phyloP scores from a whole-genome alignment of 2,797 vertebrate species.

The Vireo griseus region DNA sequence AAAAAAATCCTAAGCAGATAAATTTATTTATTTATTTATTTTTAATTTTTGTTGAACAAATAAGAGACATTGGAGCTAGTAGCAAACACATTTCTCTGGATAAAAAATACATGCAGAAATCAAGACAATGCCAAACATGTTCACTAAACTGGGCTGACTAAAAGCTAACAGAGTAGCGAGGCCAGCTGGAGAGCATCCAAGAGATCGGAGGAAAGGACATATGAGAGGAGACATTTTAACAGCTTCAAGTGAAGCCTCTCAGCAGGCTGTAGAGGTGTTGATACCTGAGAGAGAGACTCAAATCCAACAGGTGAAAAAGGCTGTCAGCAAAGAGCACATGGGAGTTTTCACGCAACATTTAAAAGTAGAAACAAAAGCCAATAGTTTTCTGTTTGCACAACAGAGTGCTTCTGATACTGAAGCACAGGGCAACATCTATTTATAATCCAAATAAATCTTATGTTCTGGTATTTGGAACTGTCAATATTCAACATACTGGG shows the following conservation, averaged over 20 bases:
- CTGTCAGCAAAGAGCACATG: not conserved
- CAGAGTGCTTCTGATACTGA: conserved; percentile 25
- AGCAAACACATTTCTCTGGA: not conserved
- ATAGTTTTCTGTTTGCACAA: conserved; percentile 31
- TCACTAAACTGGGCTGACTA: not conserved
- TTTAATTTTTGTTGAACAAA: not conserved
- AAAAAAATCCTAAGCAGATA: not conserved
- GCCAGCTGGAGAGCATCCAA: conserved; percentile 21
- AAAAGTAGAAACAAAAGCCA: not conserved
- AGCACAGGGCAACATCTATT: conserved; percentile 56
- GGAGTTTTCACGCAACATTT: not conserved
- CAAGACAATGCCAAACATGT: not conserved
- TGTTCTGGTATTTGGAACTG: conserved; percentile 42
- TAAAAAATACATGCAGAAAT: not conserved
- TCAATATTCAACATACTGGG: not conserved
- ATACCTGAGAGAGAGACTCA: not conserved
- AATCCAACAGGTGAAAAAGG: not conserved
- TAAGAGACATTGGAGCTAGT: not conserved
- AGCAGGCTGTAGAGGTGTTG: not conserved
- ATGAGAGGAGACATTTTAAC: not conserved
- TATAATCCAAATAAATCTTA: conserved; percentile 58
- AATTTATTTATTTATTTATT: not conserved
- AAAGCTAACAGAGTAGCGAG: not conserved
- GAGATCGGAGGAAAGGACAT: not conserved
- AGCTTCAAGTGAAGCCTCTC: not conserved